Evolutionary conservation across 2,888 invertebrate genomes (phyloP).

Genomic region (Cloeon dipterum): DNA sequence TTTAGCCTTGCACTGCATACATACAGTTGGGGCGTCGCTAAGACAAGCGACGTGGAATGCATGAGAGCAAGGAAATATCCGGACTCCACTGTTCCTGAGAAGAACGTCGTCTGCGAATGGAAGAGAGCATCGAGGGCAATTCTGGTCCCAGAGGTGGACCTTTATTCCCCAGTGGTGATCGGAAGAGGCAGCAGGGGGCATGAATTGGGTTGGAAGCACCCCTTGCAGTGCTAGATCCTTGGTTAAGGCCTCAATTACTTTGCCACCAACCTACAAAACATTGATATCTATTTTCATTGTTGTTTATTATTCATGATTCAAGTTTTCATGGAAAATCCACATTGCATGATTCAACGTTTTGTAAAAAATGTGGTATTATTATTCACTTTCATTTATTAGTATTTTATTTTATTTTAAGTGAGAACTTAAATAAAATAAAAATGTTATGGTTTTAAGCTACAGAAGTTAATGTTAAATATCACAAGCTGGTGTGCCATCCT

Average conservation of each 20-base stretch:
- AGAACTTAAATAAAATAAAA: too few relatives aligned
- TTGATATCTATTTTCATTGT: too few relatives aligned
- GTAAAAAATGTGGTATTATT: too few relatives aligned
- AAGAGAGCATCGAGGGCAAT: constrained; percentile 30
- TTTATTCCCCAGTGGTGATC: constrained; percentile 25
- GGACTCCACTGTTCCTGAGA: constrained; percentile 32
- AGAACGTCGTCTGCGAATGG: constrained; percentile 31
- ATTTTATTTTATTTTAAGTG: too few relatives aligned
- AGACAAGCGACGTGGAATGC: constrained; percentile 32
- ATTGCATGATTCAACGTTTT: too few relatives aligned
- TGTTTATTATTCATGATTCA: too few relatives aligned
- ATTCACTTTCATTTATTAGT: too few relatives aligned
- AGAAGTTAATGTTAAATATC: too few relatives aligned
- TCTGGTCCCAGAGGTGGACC: constrained; percentile 11
- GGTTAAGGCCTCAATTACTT: background rate
- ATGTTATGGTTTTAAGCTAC: too few relatives aligned
- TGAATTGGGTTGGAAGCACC: background rate
- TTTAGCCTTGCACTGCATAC: background rate
- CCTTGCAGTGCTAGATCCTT: background rate
- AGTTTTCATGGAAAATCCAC: too few relatives aligned
- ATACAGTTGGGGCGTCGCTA: background rate
- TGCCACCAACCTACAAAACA: background rate
- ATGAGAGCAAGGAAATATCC: constrained; percentile 36
- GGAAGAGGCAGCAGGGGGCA: background rate
- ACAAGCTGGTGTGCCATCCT: too few relatives aligned